These are phyloP conservation scores for Rhopalosiphum maidis DNA, from an alignment of 1,140 invertebrate genomes.

Conservation along the genomic window DNA sequence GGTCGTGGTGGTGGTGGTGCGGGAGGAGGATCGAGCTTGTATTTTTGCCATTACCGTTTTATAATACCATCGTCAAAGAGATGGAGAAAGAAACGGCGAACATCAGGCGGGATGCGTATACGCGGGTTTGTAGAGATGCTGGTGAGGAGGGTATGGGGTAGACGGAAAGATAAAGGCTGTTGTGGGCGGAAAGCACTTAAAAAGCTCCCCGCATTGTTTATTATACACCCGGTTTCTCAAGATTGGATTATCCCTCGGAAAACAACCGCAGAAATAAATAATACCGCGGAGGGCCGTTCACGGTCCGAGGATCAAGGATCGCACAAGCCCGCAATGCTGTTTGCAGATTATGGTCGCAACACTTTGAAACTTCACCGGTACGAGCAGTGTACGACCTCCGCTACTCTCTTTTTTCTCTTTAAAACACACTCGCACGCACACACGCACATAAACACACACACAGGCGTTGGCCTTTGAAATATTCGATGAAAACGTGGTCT, in stretches of 20 bases:
- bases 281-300: conserved; percentile 46
- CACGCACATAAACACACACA: not conserved
- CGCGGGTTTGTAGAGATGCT: not conserved
- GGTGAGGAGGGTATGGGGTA: not conserved
- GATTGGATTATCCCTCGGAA: conserved; percentile 56
- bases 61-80: conserved; percentile 45
- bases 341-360: conserved; percentile 51
- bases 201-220: conserved; percentile 56
- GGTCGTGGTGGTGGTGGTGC: not conserved
- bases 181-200: conserved; percentile 57
- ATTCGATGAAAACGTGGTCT: not conserved
- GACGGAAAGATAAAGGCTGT: conserved; percentile 45
- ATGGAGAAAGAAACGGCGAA: not conserved
- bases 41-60: conserved; percentile 48
- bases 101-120: not conserved
- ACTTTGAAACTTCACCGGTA: conserved; percentile 47
- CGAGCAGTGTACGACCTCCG: not conserved
- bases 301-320: conserved; percentile 57
- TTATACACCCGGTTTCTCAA: conserved; percentile 56
- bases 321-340: conserved; percentile 3
- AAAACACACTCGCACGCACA: not conserved
- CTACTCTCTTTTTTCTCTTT: not conserved
- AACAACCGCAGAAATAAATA: conserved; percentile 56
- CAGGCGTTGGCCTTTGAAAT: conserved; percentile 11
- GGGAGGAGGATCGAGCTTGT: not conserved